Evolutionary conservation across 2,797 vertebrate species (phyloP).

Genomic region (Pagetopsis macropterus): DNA sequence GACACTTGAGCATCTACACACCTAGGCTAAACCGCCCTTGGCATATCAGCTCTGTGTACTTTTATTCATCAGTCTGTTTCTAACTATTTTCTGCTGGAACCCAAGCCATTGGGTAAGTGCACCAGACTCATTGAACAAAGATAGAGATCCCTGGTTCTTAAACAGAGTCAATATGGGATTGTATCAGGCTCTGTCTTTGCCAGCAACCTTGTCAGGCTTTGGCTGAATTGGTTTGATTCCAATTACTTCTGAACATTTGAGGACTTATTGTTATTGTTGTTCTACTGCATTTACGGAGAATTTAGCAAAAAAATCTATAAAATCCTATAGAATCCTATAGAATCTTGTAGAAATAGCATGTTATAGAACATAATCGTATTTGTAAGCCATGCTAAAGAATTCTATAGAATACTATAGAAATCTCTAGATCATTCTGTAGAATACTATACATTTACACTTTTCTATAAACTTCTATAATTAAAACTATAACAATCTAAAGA

Average conservation of each 20-base stretch:
- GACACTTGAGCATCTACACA: not conserved
- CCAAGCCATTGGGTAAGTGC: not conserved
- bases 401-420: too few species aligned
- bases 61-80: slow-evolving; percentile 28
- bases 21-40: slow-evolving; percentile 9
- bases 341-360: too few species aligned
- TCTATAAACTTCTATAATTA: too few species aligned
- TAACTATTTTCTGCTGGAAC: slow-evolving; percentile 6
- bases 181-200: slow-evolving; percentile 15
- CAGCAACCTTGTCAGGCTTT: slow-evolving; percentile 12
- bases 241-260: slow-evolving; percentile 1
- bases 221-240: slow-evolving; percentile 22
- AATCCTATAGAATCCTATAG: too few species aligned
- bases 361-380: too few species aligned
- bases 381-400: too few species aligned
- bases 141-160: slow-evolving; percentile 21
- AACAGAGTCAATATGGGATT: slow-evolving; percentile 20
- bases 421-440: too few species aligned
- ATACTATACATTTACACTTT: too few species aligned
- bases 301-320: too few species aligned
- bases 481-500: too few species aligned
- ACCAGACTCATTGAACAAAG: slow-evolving; percentile 4
- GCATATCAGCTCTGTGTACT: not conserved
- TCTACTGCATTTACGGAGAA: not conserved
- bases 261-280: slow-evolving; percentile 1